Conservation (phyloP, 2,888 invertebrate species). For the Bombylius major region DNA sequence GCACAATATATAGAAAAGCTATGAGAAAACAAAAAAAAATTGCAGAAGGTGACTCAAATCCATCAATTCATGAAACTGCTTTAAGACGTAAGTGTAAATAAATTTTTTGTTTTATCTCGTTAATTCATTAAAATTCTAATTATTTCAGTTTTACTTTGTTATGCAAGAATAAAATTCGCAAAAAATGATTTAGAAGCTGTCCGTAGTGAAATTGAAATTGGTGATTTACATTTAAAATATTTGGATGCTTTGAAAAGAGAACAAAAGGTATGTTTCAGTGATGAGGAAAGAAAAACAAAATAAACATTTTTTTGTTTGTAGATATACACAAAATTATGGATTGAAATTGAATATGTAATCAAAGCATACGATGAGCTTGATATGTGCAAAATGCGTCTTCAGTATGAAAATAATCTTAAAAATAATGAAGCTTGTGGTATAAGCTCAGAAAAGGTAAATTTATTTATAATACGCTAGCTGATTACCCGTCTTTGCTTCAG, state of each 20-base stretch:
- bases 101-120: constrained; percentile 1
- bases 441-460: too few relatives aligned
- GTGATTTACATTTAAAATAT: constrained; percentile 40
- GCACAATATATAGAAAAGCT: constrained; percentile 42
- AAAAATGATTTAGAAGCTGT: constrained; percentile 16
- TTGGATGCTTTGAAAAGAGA: constrained; percentile 52
- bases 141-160: constrained; percentile 32
- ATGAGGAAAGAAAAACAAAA: background rate
- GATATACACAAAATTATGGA: constrained; percentile 31
- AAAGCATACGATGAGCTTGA: constrained; percentile 57
- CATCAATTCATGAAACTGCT: constrained; percentile 44
- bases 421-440: too few relatives aligned
- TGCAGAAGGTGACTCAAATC: constrained; percentile 49
- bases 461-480: too few relatives aligned
- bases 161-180: constrained; percentile 30
- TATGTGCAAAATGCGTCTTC: constrained; percentile 53
- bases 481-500: too few relatives aligned
- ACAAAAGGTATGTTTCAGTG: constrained; percentile 39
- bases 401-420: constrained; percentile 14
- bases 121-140: background rate
- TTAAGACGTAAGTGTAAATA: constrained; percentile 38
- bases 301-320: constrained; percentile 13
- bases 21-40: constrained; percentile 36
- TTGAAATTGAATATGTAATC: constrained; percentile 33
- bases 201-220: constrained; percentile 35